Conservation (phyloP, 2,797 vertebrate species). For the Sandelia bainsii region DNA sequence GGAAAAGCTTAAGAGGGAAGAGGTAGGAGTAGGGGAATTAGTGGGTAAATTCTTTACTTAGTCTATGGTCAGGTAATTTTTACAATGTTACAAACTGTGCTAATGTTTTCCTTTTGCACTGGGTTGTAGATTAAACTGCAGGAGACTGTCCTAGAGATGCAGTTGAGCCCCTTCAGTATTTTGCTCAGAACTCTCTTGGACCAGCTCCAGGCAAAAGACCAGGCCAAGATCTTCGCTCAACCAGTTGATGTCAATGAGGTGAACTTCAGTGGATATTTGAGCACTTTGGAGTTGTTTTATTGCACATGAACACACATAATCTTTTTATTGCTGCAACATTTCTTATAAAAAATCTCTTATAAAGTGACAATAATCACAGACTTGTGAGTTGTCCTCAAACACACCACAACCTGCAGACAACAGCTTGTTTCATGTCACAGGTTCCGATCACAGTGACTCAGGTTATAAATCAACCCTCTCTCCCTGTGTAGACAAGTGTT, state of each 20-base stretch:
- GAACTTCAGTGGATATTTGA: conserved; percentile 20
- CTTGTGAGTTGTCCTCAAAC: neutral
- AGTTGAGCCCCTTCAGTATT: conserved; percentile 93
- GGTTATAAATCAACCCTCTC: conserved; percentile 1
- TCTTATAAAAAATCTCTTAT: neutral
- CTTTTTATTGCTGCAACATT: neutral
- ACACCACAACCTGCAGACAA: neutral
- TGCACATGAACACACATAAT: neutral
- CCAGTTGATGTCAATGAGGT: conserved; percentile 96
- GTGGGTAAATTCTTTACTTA: neutral
- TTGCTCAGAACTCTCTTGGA: conserved; percentile 91
- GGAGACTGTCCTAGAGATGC: conserved; percentile 92
- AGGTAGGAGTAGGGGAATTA: conserved; percentile 81
- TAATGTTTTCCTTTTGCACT: conserved; percentile 1
- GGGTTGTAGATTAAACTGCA: conserved; percentile 91
- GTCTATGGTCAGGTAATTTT: neutral
- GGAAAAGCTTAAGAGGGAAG: conserved; percentile 98
- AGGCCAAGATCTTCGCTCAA: conserved; percentile 93
- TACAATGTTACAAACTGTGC: neutral
- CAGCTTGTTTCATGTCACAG: neutral
- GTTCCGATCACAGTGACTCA: neutral
- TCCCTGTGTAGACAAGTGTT: neutral
- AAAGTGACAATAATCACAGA: neutral
- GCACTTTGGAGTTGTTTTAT: neutral
- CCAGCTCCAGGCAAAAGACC: conserved; percentile 95